Evolutionary conservation across 2,888 invertebrate genomes (phyloP).

Genomic region (Pomacea canaliculata): DNA sequence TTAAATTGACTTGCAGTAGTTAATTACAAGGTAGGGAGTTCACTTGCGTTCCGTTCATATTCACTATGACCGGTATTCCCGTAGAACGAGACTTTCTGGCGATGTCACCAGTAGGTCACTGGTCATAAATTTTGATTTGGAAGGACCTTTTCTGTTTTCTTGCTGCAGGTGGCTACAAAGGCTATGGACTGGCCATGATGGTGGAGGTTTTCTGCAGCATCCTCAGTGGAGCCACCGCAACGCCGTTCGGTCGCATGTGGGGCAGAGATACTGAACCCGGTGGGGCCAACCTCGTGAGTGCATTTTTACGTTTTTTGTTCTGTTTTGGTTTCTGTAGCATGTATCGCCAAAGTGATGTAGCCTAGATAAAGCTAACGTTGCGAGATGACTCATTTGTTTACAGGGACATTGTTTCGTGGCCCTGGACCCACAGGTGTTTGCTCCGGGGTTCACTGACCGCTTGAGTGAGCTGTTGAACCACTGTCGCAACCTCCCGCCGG

Average conservation of each 20-base stretch:
- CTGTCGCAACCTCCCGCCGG: conserved; percentile 78
- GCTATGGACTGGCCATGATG: conserved; percentile 77
- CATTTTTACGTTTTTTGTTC: too few species aligned
- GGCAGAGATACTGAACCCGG: neutral
- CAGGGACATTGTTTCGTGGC: conserved; percentile 90
- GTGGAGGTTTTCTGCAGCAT: conserved; percentile 90
- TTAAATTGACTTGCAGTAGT: too few species aligned
- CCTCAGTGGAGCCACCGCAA: conserved; percentile 78
- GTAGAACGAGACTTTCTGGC: too few species aligned
- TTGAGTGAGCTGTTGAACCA: conserved; percentile 79
- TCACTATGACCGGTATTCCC: too few species aligned
- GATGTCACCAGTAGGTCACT: too few species aligned
- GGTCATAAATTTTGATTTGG: too few species aligned
- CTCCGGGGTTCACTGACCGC: conserved; percentile 82
- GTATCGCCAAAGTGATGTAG: too few species aligned
- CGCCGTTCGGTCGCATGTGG: conserved; percentile 71
- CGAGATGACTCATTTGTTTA: neutral
- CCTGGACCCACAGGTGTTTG: conserved; percentile 85
- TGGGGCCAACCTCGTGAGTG: conserved; percentile 28
- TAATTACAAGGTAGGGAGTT: too few species aligned
- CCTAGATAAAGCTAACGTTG: too few species aligned
- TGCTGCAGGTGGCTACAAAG: conserved; percentile 62
- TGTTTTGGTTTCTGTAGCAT: too few species aligned
- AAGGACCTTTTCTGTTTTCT: neutral
- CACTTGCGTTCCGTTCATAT: too few species aligned